These are phyloP conservation scores for Rhinoptilus africanus DNA, from an alignment of 2,113 vertebrate species.

Conservation along the genomic window DNA sequence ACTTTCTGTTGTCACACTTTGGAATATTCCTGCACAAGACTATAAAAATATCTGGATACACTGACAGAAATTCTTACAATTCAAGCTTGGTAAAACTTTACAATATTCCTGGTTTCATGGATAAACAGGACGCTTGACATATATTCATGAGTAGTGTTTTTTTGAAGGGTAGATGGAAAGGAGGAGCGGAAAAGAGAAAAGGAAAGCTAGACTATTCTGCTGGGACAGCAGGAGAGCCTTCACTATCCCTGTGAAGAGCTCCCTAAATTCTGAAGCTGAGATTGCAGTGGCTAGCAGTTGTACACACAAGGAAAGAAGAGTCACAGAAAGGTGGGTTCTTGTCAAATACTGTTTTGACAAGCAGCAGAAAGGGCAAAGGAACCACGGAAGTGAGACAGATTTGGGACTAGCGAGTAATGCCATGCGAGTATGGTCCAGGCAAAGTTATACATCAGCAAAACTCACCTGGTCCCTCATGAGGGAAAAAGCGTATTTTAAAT, in stretches of 20 bases:
- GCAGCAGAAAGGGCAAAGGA: background rate
- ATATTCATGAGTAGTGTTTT: fast-evolving
- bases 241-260: background rate
- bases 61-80: background rate
- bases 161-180: background rate
- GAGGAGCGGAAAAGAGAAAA: background rate
- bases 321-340: background rate
- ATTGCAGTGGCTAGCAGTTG: background rate
- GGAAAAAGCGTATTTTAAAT: background rate
- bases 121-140: background rate
- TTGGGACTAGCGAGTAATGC: background rate
- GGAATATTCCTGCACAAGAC: background rate
- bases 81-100: background rate
- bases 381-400: background rate
- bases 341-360: background rate
- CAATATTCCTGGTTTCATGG: background rate
- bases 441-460: background rate
- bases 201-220: background rate
- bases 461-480: background rate
- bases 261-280: background rate
- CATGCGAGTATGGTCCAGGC: background rate
- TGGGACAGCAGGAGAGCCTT: background rate
- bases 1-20: background rate
- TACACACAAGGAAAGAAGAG: background rate
- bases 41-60: background rate